Percentiles rank a stretch among this genome's conserved stretches.
Conservation (phyloP, 1,140 invertebrate species). For the Musca domestica region DNA sequence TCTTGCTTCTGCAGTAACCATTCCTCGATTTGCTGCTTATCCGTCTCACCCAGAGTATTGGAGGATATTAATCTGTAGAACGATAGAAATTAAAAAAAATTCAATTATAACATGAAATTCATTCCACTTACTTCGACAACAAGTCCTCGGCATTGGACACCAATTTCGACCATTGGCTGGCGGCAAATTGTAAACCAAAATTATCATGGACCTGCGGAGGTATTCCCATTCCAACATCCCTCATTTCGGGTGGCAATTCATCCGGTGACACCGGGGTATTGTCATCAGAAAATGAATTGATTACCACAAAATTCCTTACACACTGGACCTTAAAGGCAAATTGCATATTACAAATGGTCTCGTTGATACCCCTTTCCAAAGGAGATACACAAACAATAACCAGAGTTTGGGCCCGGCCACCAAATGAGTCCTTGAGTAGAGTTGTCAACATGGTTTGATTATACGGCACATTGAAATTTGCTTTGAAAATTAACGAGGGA, state of each 20-base stretch:
- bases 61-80: constrained; percentile 54
- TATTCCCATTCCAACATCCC: constrained; percentile 27
- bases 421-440: constrained; percentile 67
- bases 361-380: constrained; percentile 60
- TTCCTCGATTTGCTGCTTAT: constrained; percentile 72
- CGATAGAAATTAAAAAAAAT: background rate
- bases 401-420: constrained; percentile 66
- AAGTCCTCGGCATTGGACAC: constrained; percentile 81
- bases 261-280: constrained; percentile 59
- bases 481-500: constrained; percentile 58
- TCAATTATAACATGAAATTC: background rate
- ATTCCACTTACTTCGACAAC: constrained; percentile 62
- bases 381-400: constrained; percentile 66
- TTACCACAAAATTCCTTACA: constrained; percentile 66
- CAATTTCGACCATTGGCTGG: constrained; percentile 76
- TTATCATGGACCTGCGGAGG: constrained; percentile 54
- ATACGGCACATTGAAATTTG: constrained; percentile 57
- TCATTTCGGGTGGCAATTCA: constrained; percentile 21
- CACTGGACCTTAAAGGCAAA: constrained; percentile 62
- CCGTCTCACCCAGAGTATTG: constrained; percentile 63
- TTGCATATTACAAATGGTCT: constrained; percentile 64
- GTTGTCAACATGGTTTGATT: constrained; percentile 65
- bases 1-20: constrained; percentile 83
- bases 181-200: constrained; percentile 77
- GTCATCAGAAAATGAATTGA: constrained; percentile 67